Conservation (phyloP, 92 coral and sea anemone genomes). For the Epizoanthus illoricatus region DNA sequence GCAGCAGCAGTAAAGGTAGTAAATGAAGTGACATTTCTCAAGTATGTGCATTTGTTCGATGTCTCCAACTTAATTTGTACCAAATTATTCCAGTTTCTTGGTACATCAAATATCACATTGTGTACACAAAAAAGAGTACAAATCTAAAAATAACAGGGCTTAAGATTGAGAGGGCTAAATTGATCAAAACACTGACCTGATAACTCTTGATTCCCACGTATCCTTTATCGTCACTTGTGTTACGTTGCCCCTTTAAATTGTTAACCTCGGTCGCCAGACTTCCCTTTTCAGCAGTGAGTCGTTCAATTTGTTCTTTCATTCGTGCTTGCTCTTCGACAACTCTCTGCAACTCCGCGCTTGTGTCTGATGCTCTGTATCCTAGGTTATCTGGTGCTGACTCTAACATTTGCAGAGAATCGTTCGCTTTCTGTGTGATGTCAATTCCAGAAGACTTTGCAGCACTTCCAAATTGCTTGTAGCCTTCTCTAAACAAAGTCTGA, state of each 20-base stretch:
- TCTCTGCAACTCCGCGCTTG: conserved; percentile 28
- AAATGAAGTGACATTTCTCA: too few relatives aligned
- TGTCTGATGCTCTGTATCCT: background rate
- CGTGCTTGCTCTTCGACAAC: conserved; percentile 40
- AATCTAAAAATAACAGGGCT: too few relatives aligned
- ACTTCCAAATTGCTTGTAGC: background rate
- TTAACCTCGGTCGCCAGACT: conserved; percentile 41
- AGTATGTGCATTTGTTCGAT: too few relatives aligned
- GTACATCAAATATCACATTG: too few relatives aligned
- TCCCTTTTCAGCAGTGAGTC: conserved; percentile 37
- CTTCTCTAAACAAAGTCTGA: conserved; percentile 7
- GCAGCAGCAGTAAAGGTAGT: too few relatives aligned
- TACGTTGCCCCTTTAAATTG: conserved; percentile 45
- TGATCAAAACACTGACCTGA: conserved; percentile 41
- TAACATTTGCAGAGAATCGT: conserved; percentile 6
- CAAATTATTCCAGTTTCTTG: too few relatives aligned
- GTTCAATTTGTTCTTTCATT: conserved; percentile 29
- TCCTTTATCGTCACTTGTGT: conserved; percentile 46
- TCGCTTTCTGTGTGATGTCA: background rate
- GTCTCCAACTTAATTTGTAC: too few relatives aligned
- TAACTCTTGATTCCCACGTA: conserved; percentile 51
- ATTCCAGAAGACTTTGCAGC: background rate
- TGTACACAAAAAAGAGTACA: too few relatives aligned
- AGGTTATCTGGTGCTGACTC: background rate
- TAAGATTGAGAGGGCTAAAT: too few relatives aligned